Conservation (phyloP, 2,888 invertebrate species). For the Lepidochrysops patricia region DNA sequence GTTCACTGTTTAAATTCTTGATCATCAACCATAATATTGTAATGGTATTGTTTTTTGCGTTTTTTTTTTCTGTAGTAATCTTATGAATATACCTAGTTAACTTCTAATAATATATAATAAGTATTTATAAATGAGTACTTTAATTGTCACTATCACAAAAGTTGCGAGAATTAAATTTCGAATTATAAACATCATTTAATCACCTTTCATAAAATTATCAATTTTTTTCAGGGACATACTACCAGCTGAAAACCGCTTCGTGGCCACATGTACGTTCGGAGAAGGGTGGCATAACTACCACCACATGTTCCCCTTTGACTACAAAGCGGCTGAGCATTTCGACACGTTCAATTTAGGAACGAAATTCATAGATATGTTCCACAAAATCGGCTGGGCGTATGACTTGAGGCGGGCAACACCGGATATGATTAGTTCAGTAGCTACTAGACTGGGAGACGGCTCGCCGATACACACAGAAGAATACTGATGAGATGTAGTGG, state of each 20-base stretch:
- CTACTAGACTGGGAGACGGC: slow-evolving; percentile 59
- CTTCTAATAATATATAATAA: too few species aligned
- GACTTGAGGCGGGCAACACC: slow-evolving; percentile 57
- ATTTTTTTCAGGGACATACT: slow-evolving; percentile 66
- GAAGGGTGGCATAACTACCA: slow-evolving; percentile 88
- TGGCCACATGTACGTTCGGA: slow-evolving; percentile 74
- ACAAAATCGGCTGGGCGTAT: slow-evolving; percentile 61
- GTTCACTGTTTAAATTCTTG: too few species aligned
- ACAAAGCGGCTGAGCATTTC: slow-evolving; percentile 74
- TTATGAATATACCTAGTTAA: too few species aligned
- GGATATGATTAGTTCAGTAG: slow-evolving; percentile 56
- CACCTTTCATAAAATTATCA: neutral
- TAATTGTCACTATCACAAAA: too few species aligned
- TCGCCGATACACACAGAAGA: slow-evolving; percentile 47
- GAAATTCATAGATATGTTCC: slow-evolving; percentile 48
- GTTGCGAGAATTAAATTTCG: too few species aligned
- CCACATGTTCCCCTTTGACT: slow-evolving; percentile 82
- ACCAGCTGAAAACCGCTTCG: slow-evolving; percentile 78
- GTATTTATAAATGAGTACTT: too few species aligned
- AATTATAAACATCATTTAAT: too few species aligned
- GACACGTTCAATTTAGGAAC: slow-evolving; percentile 58
- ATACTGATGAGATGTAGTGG: neutral
- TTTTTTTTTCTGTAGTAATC: too few species aligned
- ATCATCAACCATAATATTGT: too few species aligned
- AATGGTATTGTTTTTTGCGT: too few species aligned